Conservation (phyloP, 2,113 vertebrate genomes). For the Rhinolophus ferrumequinum region DNA sequence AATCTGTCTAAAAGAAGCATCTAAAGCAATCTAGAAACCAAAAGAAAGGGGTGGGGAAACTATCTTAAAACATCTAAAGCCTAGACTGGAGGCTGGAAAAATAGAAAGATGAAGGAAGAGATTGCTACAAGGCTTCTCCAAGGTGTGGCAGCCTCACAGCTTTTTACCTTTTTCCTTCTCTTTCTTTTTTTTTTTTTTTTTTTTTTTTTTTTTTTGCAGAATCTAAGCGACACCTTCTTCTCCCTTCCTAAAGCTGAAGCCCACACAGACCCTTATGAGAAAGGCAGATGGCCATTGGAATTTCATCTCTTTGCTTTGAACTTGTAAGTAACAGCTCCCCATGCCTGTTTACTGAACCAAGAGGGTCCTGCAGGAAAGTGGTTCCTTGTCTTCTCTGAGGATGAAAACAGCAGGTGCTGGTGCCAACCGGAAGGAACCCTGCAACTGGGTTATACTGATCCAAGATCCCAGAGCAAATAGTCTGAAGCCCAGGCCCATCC, state of each 20-base stretch:
- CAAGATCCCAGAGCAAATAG: not conserved
- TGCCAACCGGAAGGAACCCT: not conserved
- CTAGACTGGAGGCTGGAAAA: not conserved
- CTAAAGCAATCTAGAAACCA: not conserved
- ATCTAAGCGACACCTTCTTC: not conserved
- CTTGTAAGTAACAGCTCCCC: not conserved
- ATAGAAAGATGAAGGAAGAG: not conserved
- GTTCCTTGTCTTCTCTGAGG: not conserved
- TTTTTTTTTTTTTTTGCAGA: not conserved
- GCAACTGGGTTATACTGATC: not conserved
- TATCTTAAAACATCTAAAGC: not conserved
- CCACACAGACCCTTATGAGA: not conserved
- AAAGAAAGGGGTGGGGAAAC: not conserved
- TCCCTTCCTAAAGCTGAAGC: not conserved
- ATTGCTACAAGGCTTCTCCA: not conserved
- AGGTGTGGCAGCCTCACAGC: not conserved
- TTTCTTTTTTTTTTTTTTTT: not conserved
- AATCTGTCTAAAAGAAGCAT: conserved; percentile 7
- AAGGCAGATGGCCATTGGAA: not conserved
- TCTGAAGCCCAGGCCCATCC: not conserved
- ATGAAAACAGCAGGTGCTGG: not conserved
- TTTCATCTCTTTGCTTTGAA: not conserved
- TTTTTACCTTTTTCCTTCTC: not conserved
- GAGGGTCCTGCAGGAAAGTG: not conserved
- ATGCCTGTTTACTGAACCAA: not conserved